These are phyloP conservation scores for Petrocephalus zakoni DNA, from an alignment of 2,113 vertebrate species.

Conservation along the genomic window DNA sequence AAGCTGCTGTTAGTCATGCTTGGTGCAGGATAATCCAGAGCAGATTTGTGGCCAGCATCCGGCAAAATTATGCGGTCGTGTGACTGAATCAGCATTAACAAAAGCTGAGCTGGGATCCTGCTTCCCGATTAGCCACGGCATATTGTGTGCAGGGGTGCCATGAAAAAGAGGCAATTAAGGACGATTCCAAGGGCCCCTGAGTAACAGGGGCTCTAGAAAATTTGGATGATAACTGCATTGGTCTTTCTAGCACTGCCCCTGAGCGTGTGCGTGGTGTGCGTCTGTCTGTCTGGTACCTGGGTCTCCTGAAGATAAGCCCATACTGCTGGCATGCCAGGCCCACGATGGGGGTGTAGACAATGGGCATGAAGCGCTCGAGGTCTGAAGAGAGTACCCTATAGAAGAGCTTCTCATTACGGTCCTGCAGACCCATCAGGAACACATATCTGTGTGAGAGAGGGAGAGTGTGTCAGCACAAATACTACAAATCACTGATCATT, in stretches of 20 bases:
- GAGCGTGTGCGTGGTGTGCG: background rate
- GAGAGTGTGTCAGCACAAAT: background rate
- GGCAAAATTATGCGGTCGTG: background rate
- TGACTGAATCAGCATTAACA: background rate
- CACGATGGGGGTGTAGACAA: slow-evolving; percentile 94
- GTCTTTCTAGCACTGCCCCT: background rate
- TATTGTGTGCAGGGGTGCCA: background rate
- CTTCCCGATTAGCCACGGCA: background rate
- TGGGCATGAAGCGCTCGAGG: slow-evolving; percentile 90
- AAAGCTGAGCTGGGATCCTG: background rate
- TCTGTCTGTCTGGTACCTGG: slow-evolving; percentile 69
- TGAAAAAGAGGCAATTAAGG: background rate
- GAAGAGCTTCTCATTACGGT: slow-evolving; percentile 93
- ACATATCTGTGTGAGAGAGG: slow-evolving; percentile 70
- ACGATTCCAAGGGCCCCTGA: background rate
- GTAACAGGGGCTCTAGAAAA: background rate
- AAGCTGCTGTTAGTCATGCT: background rate
- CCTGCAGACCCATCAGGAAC: slow-evolving; percentile 91
- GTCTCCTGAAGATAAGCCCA: slow-evolving; percentile 81
- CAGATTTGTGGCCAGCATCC: background rate
- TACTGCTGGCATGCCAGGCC: slow-evolving; percentile 93
- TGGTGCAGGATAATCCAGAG: background rate
- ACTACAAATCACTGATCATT: background rate
- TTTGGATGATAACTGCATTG: background rate
- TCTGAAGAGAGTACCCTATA: slow-evolving; percentile 82